A percentile compares a stretch with the other conserved stretches of the same genome.
These are phyloP conservation scores for Amblyteles armatorius DNA, from an alignment of 2,888 invertebrate species.

Conservation along the genomic window DNA sequence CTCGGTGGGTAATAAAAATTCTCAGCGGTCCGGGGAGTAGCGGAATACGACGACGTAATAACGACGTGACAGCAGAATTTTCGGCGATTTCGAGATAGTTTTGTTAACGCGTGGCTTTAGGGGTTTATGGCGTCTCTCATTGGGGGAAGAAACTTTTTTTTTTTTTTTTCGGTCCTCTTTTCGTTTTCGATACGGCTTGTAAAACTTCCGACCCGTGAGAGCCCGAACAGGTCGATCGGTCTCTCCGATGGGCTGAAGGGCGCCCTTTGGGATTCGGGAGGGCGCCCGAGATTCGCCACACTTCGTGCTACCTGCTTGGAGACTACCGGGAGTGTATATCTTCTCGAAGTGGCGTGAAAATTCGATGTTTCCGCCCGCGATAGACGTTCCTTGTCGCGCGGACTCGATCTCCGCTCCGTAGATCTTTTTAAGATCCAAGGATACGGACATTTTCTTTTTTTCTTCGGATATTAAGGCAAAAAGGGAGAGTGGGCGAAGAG, in stretches of 20 bases:
- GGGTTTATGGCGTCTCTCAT: conserved; percentile 22
- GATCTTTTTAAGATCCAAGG: background rate
- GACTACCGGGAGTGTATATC: conserved; percentile 21
- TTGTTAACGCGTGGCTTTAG: conserved; percentile 4
- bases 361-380: conserved; percentile 68
- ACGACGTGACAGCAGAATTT: conserved; percentile 51
- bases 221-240: background rate
- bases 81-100: conserved; percentile 29
- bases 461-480: background rate
- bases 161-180: background rate
- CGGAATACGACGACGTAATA: conserved; percentile 40
- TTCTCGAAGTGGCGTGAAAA: conserved; percentile 69
- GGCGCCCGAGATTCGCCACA: conserved; percentile 58
- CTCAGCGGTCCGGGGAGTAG: conserved; percentile 36
- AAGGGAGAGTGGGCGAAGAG: background rate
- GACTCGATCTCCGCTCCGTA: conserved; percentile 43
- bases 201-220: conserved; percentile 32
- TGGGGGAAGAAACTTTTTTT: background rate
- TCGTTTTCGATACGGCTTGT: conserved; percentile 51
- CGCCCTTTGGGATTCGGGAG: conserved; percentile 39
- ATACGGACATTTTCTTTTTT: conserved; percentile 24
- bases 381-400: conserved; percentile 3
- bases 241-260: background rate
- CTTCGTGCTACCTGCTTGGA: conserved; percentile 25
- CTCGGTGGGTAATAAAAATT: conserved; percentile 56